Evolutionary conservation across 2,888 invertebrate genomes (phyloP).

Genomic region (Invenusta paracnida): DNA sequence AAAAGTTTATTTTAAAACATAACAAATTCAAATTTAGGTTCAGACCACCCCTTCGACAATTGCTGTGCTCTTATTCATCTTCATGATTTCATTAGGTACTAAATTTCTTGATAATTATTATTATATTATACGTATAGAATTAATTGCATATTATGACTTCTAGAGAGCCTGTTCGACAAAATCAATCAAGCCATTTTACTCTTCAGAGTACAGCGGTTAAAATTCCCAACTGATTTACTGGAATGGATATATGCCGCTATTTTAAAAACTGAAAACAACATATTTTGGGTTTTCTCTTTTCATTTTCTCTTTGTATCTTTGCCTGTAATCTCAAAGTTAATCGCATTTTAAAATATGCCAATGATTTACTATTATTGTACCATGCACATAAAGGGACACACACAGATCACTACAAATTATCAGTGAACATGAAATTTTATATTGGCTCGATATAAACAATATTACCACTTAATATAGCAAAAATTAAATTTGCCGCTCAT

Average conservation of each 20-base stretch:
- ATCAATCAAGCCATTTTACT: neutral
- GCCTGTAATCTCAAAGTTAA: neutral
- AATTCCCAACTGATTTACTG: constrained; percentile 16
- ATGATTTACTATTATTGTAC: constrained; percentile 11
- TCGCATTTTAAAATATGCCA: neutral
- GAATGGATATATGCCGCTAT: neutral
- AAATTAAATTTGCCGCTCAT: neutral
- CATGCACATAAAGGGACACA: constrained; percentile 1
- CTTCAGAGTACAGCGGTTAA: constrained; percentile 1
- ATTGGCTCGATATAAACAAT: neutral
- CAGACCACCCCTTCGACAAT: neutral
- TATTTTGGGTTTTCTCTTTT: no score
- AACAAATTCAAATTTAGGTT: neutral
- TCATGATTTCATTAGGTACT: neutral
- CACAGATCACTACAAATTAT: neutral
- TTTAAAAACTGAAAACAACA: neutral
- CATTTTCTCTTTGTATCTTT: neutral
- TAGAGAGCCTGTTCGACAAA: constrained; percentile 11
- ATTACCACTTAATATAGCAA: neutral
- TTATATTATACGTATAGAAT: neutral
- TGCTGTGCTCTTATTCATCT: neutral
- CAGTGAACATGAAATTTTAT: neutral
- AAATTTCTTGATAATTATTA: neutral
- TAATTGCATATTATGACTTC: constrained; percentile 9
- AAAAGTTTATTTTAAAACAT: neutral